phyloP scores from a whole-genome alignment of 2,113 vertebrate species.

The Gymnogyps californianus region DNA sequence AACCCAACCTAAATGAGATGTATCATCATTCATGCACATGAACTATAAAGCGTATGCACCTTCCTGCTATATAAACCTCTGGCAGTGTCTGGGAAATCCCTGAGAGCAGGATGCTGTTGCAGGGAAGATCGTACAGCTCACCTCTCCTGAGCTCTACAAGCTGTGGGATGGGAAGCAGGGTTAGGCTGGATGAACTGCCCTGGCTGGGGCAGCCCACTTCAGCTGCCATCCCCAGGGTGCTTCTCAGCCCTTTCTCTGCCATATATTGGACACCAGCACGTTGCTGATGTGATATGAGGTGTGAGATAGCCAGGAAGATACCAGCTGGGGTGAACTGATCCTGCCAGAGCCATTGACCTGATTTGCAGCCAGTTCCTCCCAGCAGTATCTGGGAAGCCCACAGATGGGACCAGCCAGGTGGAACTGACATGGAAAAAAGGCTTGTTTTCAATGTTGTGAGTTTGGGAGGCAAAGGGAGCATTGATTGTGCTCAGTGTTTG shows the following conservation, averaged over 20 bases:
- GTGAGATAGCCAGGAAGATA: not conserved
- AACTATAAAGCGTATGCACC: not conserved
- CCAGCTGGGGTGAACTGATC: not conserved
- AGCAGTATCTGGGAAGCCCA: not conserved
- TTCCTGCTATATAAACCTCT: not conserved
- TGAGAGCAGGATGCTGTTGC: not conserved
- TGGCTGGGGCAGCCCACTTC: not conserved
- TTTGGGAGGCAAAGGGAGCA: not conserved
- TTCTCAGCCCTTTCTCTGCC: not conserved
- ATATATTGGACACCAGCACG: not conserved
- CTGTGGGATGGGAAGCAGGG: not conserved
- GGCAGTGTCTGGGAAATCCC: not conserved
- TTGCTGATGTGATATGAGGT: not conserved
- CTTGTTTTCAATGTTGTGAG: not conserved
- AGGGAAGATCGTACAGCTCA: not conserved
- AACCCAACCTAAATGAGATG: not conserved
- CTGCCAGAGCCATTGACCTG: not conserved
- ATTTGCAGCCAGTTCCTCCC: not conserved
- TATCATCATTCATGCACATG: not conserved
- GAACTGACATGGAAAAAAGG: not conserved
- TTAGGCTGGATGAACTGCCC: not conserved
- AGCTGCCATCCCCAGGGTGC: not conserved
- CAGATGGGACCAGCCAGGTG: fast-evolving
- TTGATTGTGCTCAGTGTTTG: not conserved
- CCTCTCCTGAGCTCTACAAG: not conserved